Evolutionary conservation across 1,140 invertebrate genomes (phyloP), one percentile per base, ranked within the genome.

Genomic region (Drosophila tropicalis): DNA sequence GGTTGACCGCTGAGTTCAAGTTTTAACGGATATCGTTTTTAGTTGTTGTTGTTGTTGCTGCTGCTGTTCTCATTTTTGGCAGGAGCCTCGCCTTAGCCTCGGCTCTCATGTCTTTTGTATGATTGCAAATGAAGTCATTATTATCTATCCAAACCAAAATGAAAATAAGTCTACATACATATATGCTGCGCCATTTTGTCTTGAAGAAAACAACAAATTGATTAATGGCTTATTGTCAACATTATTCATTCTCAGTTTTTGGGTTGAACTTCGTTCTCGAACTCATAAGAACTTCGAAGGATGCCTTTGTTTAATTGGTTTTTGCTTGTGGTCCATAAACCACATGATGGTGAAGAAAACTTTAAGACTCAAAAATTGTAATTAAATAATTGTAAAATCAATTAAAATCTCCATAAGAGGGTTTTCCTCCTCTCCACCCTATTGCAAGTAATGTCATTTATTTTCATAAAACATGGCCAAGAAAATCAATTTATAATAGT

Each of bases 1-100:
- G 83, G 71, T 76, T 87, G 79, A 86, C 83, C 82, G 79, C 76
- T 74, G 82, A 72, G 82, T 87, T 86, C 83, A 86, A 86, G 83
- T 86, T 73, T 87, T 86, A 87, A 86, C 82, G 82, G 82, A 86
- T 86, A 86, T 86, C 69, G 77, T 69, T 29, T 69, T 87, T 79
- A 60, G 72, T 55, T 47, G 32, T 40, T 67, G 34, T 15, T 62
- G 22, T 32, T 66, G 41, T n/a, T 67, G 54, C 13, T 40, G 34
- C 32, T 40, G 65, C 40, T 63, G 47, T 84, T 78, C 73, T 72
- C 58, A 68, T 69, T 84, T 66, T 69, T 71, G 56, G 74, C 82
- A 85, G 81, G 81, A 85, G 78, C 81, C 78, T 85, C 81, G 82
- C 81, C 81, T 67, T 85, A 63, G 54, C 67, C 70, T 77, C 69